Evolutionary conservation across 2,888 invertebrate genomes (phyloP).

Genomic region (Nipponacmea schrenckii): DNA sequence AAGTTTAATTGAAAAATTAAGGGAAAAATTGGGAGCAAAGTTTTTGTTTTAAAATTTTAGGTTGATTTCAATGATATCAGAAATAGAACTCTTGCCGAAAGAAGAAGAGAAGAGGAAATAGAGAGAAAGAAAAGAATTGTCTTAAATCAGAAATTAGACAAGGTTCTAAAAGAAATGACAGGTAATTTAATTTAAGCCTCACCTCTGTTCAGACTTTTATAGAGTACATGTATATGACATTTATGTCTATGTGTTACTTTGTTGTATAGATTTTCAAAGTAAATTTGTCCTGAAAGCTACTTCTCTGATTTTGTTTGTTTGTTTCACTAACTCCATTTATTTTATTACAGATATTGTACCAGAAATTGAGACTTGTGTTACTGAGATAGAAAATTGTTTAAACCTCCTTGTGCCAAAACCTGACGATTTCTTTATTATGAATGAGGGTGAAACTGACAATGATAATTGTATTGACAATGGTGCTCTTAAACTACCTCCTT

Average conservation of each 20-base stretch:
- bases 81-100: constrained; percentile 60
- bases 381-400: constrained; percentile 68
- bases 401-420: constrained; percentile 66
- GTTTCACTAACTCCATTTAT: too few relatives aligned
- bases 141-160: constrained; percentile 55
- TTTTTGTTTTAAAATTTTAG: too few relatives aligned
- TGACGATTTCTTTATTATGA: constrained; percentile 53
- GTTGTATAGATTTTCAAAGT: too few relatives aligned
- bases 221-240: too few relatives aligned
- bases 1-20: too few relatives aligned
- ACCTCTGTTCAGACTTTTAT: neutral
- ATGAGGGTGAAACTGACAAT: constrained; percentile 23
- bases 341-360: constrained; percentile 41
- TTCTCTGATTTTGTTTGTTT: too few relatives aligned
- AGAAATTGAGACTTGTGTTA: constrained; percentile 62
- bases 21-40: too few relatives aligned
- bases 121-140: constrained; percentile 52
- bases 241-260: neutral
- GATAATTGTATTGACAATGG: neutral
- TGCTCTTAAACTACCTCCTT: neutral
- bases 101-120: constrained; percentile 55
- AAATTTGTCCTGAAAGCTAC: too few relatives aligned
- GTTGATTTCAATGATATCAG: constrained; percentile 67
- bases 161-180: constrained; percentile 59
- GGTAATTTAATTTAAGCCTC: constrained; percentile 39